Evolutionary conservation across 2,888 invertebrate genomes (phyloP).

Genomic region (Drosophila neutralis): DNA sequence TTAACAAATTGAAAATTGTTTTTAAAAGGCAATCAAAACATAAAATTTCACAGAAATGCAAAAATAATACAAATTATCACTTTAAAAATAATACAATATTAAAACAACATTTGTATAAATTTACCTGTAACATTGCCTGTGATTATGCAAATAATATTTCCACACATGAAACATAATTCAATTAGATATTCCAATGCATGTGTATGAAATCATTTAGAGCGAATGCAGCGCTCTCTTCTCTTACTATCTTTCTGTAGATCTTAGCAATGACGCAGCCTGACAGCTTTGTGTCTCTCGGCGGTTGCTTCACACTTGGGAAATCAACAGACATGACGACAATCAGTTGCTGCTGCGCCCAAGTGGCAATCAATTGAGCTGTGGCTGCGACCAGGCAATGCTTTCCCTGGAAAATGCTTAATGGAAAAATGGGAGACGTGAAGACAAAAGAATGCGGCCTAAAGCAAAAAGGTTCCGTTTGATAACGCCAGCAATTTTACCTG

Average conservation of each 20-base stretch:
- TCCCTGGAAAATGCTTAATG: conserved; percentile 5
- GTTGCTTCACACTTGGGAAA: conserved; percentile 66
- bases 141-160: not conserved
- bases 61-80: not conserved
- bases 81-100: not conserved
- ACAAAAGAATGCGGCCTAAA: conserved; percentile 21
- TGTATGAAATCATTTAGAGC: no score
- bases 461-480: conserved; percentile 31
- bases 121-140: not conserved
- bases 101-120: not conserved
- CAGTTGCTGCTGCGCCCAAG: conserved; percentile 40
- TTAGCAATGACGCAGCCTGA: conserved; percentile 23
- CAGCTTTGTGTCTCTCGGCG: conserved; percentile 13
- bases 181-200: not conserved
- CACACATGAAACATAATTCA: not conserved
- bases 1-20: not conserved
- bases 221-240: not conserved
- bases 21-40: not conserved
- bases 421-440: conserved; percentile 8
- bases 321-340: conserved; percentile 68
- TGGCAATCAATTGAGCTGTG: conserved; percentile 43
- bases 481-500: conserved; percentile 38
- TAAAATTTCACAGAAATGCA: not conserved
- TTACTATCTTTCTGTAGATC: not conserved
- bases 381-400: conserved; percentile 18